Conservation (phyloP, 2,888 invertebrate genomes). For the Caenorhabditis sp. region DNA sequence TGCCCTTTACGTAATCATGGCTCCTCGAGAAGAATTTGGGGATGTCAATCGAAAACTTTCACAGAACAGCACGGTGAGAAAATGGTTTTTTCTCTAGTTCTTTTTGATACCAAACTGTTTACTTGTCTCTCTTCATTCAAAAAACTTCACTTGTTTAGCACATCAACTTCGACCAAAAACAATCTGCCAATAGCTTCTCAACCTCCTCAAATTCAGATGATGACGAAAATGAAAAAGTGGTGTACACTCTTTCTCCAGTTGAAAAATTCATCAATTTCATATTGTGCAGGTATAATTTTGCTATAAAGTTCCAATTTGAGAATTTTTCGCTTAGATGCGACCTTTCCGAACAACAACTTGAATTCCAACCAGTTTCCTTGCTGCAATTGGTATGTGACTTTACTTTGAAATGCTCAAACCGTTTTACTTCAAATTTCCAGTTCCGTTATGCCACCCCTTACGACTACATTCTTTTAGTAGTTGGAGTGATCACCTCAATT, state of each 20-base stretch:
- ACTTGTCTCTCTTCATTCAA: background rate
- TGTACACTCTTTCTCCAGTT: slow-evolving; percentile 63
- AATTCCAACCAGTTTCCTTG: slow-evolving; percentile 66
- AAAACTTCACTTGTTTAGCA: no score
- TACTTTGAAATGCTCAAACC: background rate
- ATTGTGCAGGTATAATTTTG: slow-evolving; percentile 59
- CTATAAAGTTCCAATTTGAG: no score
- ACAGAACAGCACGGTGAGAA: slow-evolving; percentile 20
- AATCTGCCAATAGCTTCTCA: slow-evolving; percentile 13
- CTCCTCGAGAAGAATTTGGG: slow-evolving; percentile 33
- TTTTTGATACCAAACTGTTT: no score
- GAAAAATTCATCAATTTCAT: slow-evolving; percentile 71
- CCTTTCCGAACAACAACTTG: slow-evolving; percentile 65
- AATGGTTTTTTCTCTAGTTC: background rate
- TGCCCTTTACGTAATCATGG: no score
- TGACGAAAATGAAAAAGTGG: slow-evolving; percentile 66
- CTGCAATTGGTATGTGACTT: slow-evolving; percentile 61
- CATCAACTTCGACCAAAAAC: slow-evolving; percentile 16
- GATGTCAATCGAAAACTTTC: slow-evolving; percentile 21
- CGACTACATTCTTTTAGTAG: slow-evolving; percentile 67
- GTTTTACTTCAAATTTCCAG: slow-evolving; percentile 58
- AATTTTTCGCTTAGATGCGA: slow-evolving; percentile 57
- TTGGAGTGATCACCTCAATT: slow-evolving; percentile 67
- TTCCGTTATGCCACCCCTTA: slow-evolving; percentile 71
- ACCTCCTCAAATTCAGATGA: slow-evolving; percentile 54